phyloP scores from a whole-genome alignment of 1,140 invertebrate genomes.

The Papilio dardanus region DNA sequence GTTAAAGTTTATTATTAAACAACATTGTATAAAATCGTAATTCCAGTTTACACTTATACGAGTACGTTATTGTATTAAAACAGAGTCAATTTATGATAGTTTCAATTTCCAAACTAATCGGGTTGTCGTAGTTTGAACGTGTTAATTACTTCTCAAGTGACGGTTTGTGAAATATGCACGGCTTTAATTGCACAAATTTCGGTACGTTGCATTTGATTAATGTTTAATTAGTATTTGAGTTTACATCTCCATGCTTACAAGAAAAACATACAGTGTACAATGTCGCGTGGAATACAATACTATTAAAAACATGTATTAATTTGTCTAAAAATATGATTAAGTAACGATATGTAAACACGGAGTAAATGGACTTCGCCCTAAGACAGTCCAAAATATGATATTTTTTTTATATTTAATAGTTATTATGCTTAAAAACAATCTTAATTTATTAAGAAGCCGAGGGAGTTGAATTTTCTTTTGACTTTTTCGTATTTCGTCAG shows the following conservation, averaged over 20 bases:
- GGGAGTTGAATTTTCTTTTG: background rate
- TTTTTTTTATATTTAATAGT: too few species aligned
- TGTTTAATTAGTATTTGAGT: conserved; percentile 49
- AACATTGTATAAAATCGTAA: too few species aligned
- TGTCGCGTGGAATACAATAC: background rate
- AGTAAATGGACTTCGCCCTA: too few species aligned
- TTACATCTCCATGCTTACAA: conserved; percentile 7
- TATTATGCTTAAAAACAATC: background rate
- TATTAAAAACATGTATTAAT: background rate
- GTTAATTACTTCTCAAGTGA: conserved; percentile 36
- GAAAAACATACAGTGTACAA: background rate
- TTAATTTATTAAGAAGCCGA: background rate
- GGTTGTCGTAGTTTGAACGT: background rate
- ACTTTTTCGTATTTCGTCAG: background rate
- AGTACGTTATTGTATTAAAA: background rate
- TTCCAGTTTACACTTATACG: too few species aligned
- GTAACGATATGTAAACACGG: too few species aligned
- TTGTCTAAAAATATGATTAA: too few species aligned
- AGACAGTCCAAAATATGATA: too few species aligned
- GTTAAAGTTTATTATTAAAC: too few species aligned
- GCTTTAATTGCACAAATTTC: conserved; percentile 50
- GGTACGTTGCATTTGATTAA: conserved; percentile 51
- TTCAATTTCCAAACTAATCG: conserved; percentile 22
- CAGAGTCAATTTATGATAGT: conserved; percentile 16
- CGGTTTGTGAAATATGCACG: conserved; percentile 51